Percentiles rank a stretch among this genome's conserved stretches.
phyloP scores from a whole-genome alignment of 2,888 invertebrate genomes.

The Eupithecia inturbata region DNA sequence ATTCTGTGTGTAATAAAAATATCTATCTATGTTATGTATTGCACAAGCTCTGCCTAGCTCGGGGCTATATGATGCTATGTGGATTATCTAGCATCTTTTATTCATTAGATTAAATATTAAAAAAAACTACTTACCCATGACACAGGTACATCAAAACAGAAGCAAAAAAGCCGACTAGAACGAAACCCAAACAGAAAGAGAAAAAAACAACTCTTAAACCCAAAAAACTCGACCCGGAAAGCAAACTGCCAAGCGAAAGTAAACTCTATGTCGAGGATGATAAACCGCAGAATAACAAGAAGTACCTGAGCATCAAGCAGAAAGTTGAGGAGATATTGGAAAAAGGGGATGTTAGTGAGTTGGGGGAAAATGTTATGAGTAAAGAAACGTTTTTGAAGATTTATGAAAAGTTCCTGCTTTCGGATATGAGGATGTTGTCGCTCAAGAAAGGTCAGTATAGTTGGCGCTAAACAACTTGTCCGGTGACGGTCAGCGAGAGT shows the following conservation, averaged over 20 bases:
- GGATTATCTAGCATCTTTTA: no score
- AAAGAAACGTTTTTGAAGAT: conserved; percentile 28
- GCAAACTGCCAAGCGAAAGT: conserved; percentile 1
- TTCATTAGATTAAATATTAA: no score
- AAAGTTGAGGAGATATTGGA: conserved; percentile 26
- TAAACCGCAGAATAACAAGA: conserved; percentile 23
- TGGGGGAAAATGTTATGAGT: conserved; percentile 17
- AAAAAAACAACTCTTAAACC: background rate
- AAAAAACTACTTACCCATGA: background rate
- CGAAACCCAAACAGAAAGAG: background rate
- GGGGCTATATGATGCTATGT: no score
- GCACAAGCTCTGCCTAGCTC: no score
- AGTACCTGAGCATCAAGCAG: conserved; percentile 25
- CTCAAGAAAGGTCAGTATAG: conserved; percentile 30
- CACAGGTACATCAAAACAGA: conserved; percentile 3
- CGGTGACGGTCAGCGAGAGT: no score
- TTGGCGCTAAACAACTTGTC: no score
- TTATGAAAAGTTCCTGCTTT: conserved; percentile 28
- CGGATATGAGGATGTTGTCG: conserved; percentile 33
- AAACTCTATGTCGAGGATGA: conserved; percentile 8
- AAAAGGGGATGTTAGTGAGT: conserved; percentile 11
- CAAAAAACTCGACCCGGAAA: background rate
- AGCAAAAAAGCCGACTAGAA: background rate
- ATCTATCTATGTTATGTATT: no score
- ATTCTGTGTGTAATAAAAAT: no score